Evolutionary conservation across 2,113 vertebrate genomes (phyloP), one percentile per base, ranked within the genome.

Genomic region (Himantopus leucocephalus): DNA sequence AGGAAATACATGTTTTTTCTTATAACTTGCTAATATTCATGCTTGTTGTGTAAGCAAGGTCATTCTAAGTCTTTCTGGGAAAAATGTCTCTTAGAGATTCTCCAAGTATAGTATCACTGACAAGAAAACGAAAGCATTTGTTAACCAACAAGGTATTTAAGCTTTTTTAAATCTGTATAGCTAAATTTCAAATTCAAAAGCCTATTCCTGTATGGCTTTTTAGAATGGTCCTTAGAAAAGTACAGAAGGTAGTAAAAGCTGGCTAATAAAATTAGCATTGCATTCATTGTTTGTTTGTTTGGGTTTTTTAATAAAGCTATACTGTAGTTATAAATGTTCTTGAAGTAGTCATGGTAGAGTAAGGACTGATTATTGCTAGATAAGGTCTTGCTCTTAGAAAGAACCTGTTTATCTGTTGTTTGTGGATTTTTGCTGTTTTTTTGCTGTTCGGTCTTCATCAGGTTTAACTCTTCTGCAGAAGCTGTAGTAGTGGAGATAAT

Each of bases 201-300:
- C 18, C 15, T 94, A 6, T 72, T 92, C n/a, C 39, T 88, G 1
- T 52, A 26, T 82, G 20, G 7, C 41, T 64, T 63, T 37, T 64
- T 50, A 56, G 34, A 88, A 66, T 77, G 13, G 7, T 16, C 23
- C 41, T 83, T 86, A 37, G 45, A 20, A 83, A 88, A 58, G 35
- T 41, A 58, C 3, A 45, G 34, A 32, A 80, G 35, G 32, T 22
- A 23, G 32, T 37, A 58, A 62, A 26, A n/a, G 30, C n/a, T 82
- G 45, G 15, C 26, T 74, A 74, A 35, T 82, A 71, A 84, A 89
- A 68, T 50, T 11, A 76, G 13, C 39, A 35, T 66, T 62, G 10
- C 0, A 1, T 34, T 67, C 8, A 6, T 5, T 39, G 39, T 39
- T 39, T 39, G 39, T 10, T 39, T 39, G 3, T 26, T 48, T 12